These are phyloP conservation scores for Hypsopygia costalis DNA, from an alignment of 2,888 invertebrate species.

Conservation along the genomic window DNA sequence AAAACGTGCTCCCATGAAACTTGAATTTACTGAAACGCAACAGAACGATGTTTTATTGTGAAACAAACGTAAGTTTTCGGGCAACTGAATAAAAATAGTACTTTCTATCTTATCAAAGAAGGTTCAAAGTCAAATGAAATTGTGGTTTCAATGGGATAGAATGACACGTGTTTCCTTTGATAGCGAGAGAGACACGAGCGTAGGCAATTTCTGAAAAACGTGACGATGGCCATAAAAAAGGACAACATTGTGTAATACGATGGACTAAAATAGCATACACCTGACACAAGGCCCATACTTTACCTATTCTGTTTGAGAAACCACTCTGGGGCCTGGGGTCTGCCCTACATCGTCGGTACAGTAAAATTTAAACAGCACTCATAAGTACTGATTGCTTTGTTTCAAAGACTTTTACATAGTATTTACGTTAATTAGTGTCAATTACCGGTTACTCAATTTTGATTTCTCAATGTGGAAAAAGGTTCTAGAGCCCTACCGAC, in stretches of 20 bases:
- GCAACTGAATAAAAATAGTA: constrained; percentile 13
- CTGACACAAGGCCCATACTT: neutral
- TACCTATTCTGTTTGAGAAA: neutral
- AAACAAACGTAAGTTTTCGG: constrained; percentile 20
- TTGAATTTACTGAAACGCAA: constrained; percentile 25
- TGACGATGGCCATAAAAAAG: constrained; percentile 56
- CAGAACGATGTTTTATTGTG: constrained; percentile 21
- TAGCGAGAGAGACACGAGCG: constrained; percentile 29
- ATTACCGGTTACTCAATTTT: no score
- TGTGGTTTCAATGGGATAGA: constrained; percentile 12
- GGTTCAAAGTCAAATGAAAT: constrained; percentile 29
- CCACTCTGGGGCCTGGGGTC: no score
- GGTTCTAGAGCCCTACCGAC: no score
- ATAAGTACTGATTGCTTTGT: no score
- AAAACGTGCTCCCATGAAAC: constrained; percentile 29
- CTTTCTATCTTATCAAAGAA: constrained; percentile 23
- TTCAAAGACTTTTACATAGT: no score
- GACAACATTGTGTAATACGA: constrained; percentile 21
- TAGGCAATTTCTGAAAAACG: constrained; percentile 53
- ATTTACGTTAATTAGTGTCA: no score
- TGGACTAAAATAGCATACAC: neutral
- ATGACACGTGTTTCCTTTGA: constrained; percentile 30
- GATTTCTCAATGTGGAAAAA: no score
- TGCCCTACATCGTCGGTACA: no score
- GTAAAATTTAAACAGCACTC: no score